Evolutionary conservation across 2,797 vertebrate genomes (phyloP).

Genomic region (Betta splendens): DNA sequence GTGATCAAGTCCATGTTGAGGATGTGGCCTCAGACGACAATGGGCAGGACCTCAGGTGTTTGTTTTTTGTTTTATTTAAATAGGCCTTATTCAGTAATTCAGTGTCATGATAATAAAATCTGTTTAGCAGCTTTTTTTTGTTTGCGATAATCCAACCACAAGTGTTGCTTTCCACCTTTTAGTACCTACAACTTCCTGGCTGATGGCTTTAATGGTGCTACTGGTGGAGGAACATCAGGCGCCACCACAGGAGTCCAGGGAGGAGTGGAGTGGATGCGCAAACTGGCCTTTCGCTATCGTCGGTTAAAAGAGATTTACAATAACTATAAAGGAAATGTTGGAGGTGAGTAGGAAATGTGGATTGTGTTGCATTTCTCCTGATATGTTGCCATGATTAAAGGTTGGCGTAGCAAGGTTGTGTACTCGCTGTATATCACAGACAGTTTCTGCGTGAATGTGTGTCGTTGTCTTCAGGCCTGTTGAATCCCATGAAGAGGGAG

Average conservation of each 20-base stretch:
- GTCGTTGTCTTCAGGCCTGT: constrained; percentile 79
- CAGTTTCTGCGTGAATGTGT: background rate
- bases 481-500: constrained; percentile 92
- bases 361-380: background rate
- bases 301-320: constrained; percentile 96
- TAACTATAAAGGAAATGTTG: constrained; percentile 90
- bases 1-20: constrained; percentile 97
- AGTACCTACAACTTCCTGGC: constrained; percentile 95
- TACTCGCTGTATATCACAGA: too few relatives aligned
- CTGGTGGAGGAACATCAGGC: constrained; percentile 80
- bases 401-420: background rate
- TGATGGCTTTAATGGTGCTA: constrained; percentile 92
- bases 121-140: background rate
- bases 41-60: constrained; percentile 95
- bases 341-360: constrained; percentile 76
- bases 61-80: background rate
- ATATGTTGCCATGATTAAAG: background rate
- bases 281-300: constrained; percentile 96
- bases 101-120: background rate
- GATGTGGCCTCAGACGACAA: constrained; percentile 98
- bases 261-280: constrained; percentile 98
- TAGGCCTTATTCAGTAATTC: background rate
- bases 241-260: constrained; percentile 88
- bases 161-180: constrained; percentile 15
- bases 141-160: background rate